Evolutionary conservation across 2,888 invertebrate genomes (phyloP), one percentile per base, ranked within the genome.

Genomic region (Cantharis nigra): DNA sequence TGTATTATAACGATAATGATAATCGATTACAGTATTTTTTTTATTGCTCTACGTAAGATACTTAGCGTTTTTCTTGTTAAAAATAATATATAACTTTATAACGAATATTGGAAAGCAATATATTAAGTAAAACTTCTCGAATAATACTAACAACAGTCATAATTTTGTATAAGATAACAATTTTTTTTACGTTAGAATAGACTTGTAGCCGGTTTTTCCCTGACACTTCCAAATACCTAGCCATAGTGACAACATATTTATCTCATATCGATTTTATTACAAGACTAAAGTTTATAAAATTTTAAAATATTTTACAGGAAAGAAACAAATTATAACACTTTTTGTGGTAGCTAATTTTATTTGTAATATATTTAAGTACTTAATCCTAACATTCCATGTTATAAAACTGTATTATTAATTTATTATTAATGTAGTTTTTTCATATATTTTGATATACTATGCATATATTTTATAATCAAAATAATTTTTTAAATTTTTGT

Each of bases 371-470:
- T 30, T 14, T 63, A 70, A 73, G 64, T 76, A 73, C 65, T 67
- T 76, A 69, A 28, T 69, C 20, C 9, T 23, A 69, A 73, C 75
- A 76, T 76, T 76, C 76, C 76, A 76, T 72, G 65, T 76, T 76
- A 76, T 69, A 70, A 76, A 69, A 23, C 7, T 67, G 65, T 67
- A 67, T 67, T 67, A 67, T 23, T 67, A 67, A 67, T 67, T 67
- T 67, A 67, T 67, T 67, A 67, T 67, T 23, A 14, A 67, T 23
- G 65, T 67, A 67, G 65, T 23, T 67, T 67, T 67, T 67, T 67
- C 65, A 67, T 67, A 67, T 67, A 67, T 67, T 67, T 67, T 67
- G 65, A 67, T 67, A 67, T 49, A 26, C 26, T 26, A 49, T 49
- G 49, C 23, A 67, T 67, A 67, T 67, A 67, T 67, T 67, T 67